phyloP scores from a whole-genome alignment of 2,888 invertebrate species.

The Melolontha melolontha region DNA sequence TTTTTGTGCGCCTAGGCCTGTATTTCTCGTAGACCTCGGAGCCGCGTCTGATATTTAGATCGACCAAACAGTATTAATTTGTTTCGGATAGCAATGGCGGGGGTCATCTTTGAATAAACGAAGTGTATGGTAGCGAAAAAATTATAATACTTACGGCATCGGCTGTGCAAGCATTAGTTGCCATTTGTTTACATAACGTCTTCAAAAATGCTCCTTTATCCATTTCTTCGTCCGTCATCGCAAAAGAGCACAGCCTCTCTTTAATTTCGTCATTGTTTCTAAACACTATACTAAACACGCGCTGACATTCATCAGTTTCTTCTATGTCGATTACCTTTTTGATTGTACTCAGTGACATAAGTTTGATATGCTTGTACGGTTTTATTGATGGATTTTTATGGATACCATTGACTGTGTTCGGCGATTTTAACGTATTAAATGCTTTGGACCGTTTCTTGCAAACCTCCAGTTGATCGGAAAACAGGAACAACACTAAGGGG shows the following conservation, averaged over 20 bases:
- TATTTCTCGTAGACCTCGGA: too few relatives aligned
- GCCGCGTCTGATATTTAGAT: too few relatives aligned
- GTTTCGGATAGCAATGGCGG: too few relatives aligned
- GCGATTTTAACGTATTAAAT: slow-evolving; percentile 77
- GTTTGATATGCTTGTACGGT: slow-evolving; percentile 90
- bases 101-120: too few relatives aligned
- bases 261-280: slow-evolving; percentile 87
- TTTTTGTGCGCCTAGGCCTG: too few relatives aligned
- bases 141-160: slow-evolving; percentile 80
- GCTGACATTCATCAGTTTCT: slow-evolving; percentile 89
- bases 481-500: slow-evolving; percentile 89
- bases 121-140: neutral
- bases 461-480: slow-evolving; percentile 95
- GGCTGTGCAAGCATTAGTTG: slow-evolving; percentile 91
- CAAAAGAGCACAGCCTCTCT: slow-evolving; percentile 90
- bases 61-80: too few relatives aligned
- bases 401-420: slow-evolving; percentile 69
- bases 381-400: slow-evolving; percentile 75
- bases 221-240: slow-evolving; percentile 84
- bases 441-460: slow-evolving; percentile 87
- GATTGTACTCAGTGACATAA: slow-evolving; percentile 89
- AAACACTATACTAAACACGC: slow-evolving; percentile 91
- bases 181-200: slow-evolving; percentile 89
- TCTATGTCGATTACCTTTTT: slow-evolving; percentile 92
- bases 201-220: slow-evolving; percentile 86